Conservation (phyloP, 1,140 invertebrate genomes). For the Drosophila persimilis region DNA sequence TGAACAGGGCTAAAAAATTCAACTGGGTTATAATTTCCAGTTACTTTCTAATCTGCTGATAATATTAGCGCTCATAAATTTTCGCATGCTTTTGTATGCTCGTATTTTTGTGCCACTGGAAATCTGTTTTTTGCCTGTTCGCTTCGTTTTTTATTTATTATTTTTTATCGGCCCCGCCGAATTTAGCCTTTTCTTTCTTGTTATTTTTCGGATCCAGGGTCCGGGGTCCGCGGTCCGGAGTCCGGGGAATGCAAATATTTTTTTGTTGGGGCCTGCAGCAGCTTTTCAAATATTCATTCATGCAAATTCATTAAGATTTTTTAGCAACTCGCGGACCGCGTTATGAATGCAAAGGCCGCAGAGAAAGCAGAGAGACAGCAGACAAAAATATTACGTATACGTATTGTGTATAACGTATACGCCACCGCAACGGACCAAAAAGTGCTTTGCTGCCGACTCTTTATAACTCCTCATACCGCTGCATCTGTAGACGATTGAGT, state of each 20-base stretch:
- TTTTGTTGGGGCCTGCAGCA: constrained; percentile 43
- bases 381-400: constrained; percentile 37
- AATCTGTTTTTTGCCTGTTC: constrained; percentile 34
- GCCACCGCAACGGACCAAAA: constrained; percentile 31
- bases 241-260: constrained; percentile 50
- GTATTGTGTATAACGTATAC: constrained; percentile 56
- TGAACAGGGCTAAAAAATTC: not conserved
- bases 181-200: not conserved
- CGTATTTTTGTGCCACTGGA: constrained; percentile 51
- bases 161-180: not conserved
- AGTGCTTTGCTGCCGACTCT: constrained; percentile 32
- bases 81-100: constrained; percentile 60
- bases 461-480: constrained; percentile 18
- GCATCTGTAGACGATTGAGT: constrained; percentile 53
- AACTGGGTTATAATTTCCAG: constrained; percentile 55
- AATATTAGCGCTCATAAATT: constrained; percentile 65
- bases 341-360: constrained; percentile 56
- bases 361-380: constrained; percentile 17
- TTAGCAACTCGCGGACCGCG: constrained; percentile 17
- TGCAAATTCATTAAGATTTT: constrained; percentile 67
- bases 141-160: constrained; percentile 8
- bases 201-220: not conserved
- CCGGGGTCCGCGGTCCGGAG: not conserved
- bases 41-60: constrained; percentile 68
- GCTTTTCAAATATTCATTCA: constrained; percentile 70